Evolutionary conservation across 2,888 invertebrate genomes (phyloP), one percentile per base, ranked within the genome.

Genomic region (Melipona bicolor): DNA sequence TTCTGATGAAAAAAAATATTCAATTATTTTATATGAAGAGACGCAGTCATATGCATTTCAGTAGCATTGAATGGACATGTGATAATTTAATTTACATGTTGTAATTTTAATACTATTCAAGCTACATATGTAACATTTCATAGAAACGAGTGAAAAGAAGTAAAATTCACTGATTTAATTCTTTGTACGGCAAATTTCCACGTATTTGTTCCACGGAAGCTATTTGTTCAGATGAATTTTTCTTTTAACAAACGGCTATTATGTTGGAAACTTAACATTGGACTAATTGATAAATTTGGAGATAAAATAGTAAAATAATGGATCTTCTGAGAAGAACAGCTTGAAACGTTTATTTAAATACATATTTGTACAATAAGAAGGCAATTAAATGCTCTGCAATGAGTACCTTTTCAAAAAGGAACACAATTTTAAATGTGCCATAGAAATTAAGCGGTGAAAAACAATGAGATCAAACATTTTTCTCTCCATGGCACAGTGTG

Each of bases 301-400:
- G 2, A 32, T 15, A 27, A 62, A 61, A 70, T 17, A 65, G 49
- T 61, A 50, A 24, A 36, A 64, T 19, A 5, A 9, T 6, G 3
- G 21, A 17, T n/a, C 24, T 75, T 15, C 4, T 36, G 67, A 71
- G 61, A 76, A 75, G 61, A 76, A 79, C 36, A n/a, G 56, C 54
- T 71, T 76, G 71, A 80, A 80, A 80, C 61, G 19, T 83, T 83
- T 83, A 83, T 83, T 83, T 71, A 80, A 80, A 71, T 80, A 83
- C 67, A 71, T 65, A 62, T 43, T 67, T 17, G 17, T 70, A 80
- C 70, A 79, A 32, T 32, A 52, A 74, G 27, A 15, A 69, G 43
- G 19, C 32, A 71, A 82, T 62, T 75, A 62, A 80, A 62, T 65
- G 4, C 24, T 59, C 11, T 4, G 9, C 4, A 2, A 24, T 65